phyloP scores from a whole-genome alignment of 2,888 invertebrate genomes.

The Tiliacea aurago region DNA sequence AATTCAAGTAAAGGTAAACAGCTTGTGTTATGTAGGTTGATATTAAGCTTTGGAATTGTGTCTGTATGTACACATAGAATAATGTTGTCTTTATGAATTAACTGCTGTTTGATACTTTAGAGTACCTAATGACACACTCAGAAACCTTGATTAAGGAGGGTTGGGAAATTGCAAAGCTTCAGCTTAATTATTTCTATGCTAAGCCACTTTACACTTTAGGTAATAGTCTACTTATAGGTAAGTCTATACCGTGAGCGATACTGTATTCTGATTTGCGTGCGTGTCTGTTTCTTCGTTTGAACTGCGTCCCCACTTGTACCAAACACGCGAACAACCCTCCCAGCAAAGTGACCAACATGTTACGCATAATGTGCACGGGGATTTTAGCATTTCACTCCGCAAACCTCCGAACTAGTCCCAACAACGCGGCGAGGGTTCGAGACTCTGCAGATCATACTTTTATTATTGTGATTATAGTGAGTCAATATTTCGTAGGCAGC shows the following conservation, averaged over 20 bases:
- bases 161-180: neutral
- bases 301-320: neutral
- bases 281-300: conserved; percentile 10
- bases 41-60: conserved; percentile 8
- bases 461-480: neutral
- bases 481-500: neutral
- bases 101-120: neutral
- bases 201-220: conserved; percentile 19
- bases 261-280: neutral
- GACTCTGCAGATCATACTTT: neutral
- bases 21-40: neutral
- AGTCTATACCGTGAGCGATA: neutral
- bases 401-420: neutral
- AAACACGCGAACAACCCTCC: neutral
- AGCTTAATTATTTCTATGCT: conserved; percentile 5
- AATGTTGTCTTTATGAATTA: neutral
- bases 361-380: neutral
- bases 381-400: neutral
- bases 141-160: neutral
- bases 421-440: neutral
- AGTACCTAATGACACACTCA: neutral
- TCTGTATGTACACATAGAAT: neutral
- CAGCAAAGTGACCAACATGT: neutral
- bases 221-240: conserved; percentile 9
- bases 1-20: conserved; percentile 17